Conservation (phyloP, 2,113 vertebrate genomes). For the Calypte anna region DNA sequence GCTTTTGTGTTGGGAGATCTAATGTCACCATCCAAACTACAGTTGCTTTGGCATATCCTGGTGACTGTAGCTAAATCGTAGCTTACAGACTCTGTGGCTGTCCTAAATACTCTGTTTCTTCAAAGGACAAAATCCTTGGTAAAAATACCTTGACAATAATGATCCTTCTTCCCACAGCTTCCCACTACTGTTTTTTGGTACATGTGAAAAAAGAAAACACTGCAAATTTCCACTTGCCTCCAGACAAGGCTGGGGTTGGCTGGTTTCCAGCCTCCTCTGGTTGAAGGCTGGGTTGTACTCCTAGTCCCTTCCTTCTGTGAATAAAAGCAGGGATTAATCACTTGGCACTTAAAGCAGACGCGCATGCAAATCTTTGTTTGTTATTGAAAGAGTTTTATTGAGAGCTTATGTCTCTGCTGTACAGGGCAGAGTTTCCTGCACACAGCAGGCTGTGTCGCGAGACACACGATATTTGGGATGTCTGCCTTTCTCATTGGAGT, state of each 20-base stretch:
- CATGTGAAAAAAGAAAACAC: not conserved
- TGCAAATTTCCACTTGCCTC: slow-evolving; percentile 18
- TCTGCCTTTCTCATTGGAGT: not conserved
- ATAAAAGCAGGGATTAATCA: slow-evolving; percentile 45
- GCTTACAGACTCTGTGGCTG: not conserved
- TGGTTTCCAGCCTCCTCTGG: not conserved
- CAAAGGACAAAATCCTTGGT: not conserved
- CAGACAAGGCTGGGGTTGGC: slow-evolving; percentile 47
- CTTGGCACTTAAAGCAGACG: slow-evolving; percentile 19
- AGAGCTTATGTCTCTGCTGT: not conserved
- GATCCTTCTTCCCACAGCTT: slow-evolving; percentile 15
- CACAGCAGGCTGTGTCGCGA: not conserved
- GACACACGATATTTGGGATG: not conserved
- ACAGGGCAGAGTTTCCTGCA: not conserved
- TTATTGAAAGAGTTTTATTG: slow-evolving; percentile 37
- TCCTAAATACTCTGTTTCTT: not conserved
- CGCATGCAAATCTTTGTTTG: slow-evolving; percentile 35
- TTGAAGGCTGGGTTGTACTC: not conserved
- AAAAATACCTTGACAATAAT: not conserved
- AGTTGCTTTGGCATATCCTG: not conserved
- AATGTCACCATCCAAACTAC: not conserved
- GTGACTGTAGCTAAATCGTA: not conserved
- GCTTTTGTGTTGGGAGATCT: not conserved
- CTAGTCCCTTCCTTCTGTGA: slow-evolving; percentile 24
- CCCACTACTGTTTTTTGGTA: not conserved